A percentile compares a stretch with the other conserved stretches of the same genome.
Conservation (phyloP, 2,113 vertebrate genomes). For the Orycteropus afer region DNA sequence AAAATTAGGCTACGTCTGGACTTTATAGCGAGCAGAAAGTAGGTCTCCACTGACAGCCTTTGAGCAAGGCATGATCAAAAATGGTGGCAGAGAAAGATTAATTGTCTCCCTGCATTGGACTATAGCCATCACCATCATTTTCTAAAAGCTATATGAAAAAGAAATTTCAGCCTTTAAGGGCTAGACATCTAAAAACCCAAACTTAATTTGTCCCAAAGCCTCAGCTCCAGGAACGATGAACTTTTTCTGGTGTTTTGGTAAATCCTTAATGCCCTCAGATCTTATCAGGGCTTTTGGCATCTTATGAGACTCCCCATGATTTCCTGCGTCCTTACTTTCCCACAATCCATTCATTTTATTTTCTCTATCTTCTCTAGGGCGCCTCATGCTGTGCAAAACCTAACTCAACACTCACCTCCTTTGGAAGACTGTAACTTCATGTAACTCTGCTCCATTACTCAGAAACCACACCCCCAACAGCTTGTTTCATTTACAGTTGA, state of each 20-base stretch:
- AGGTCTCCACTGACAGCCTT: background rate
- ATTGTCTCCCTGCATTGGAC: background rate
- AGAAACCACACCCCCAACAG: background rate
- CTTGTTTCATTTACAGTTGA: no score
- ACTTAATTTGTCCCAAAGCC: background rate
- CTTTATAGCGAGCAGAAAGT: background rate
- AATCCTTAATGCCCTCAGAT: background rate
- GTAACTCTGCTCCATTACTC: background rate
- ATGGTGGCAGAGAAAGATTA: background rate
- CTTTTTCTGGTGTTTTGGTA: background rate
- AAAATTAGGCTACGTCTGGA: background rate
- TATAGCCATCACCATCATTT: background rate
- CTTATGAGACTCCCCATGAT: background rate
- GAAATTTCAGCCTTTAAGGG: background rate
- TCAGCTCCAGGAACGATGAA: background rate
- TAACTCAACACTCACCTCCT: background rate
- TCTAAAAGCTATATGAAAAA: background rate
- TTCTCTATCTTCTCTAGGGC: background rate
- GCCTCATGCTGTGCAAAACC: background rate
- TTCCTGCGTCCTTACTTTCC: background rate
- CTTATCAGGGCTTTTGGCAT: background rate
- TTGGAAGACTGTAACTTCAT: background rate
- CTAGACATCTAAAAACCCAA: background rate
- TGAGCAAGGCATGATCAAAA: background rate
- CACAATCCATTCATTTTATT: background rate